Percentiles rank a stretch among this genome's conserved stretches.
Evolutionary conservation across 35 echinoderm and acorn worm species (phyloP).

Genomic region (Chiridota heheva): DNA sequence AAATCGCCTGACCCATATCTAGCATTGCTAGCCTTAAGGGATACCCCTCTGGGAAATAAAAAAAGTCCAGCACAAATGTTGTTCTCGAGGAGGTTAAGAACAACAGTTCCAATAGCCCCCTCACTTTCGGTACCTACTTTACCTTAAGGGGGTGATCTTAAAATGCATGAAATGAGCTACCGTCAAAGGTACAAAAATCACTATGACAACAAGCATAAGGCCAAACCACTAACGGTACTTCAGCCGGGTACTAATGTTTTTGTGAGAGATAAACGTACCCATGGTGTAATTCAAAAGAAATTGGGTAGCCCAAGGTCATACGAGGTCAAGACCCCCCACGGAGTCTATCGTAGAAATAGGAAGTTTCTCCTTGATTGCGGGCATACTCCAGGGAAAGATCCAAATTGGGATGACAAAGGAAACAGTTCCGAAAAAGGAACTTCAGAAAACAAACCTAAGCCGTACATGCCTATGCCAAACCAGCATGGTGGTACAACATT

Average conservation of each 20-base stretch:
- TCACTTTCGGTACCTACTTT: background rate
- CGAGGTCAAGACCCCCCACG: background rate
- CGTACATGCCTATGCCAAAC: too few species aligned
- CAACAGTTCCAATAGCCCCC: background rate
- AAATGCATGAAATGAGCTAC: too few species aligned
- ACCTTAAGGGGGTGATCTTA: too few species aligned
- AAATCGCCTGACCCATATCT: slow-evolving; percentile 7
- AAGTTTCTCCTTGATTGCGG: background rate
- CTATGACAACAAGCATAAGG: too few species aligned
- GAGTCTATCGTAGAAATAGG: slow-evolving; percentile 8
- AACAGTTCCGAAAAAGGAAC: too few species aligned
- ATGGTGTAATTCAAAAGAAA: background rate
- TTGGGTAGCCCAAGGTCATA: slow-evolving; percentile 2
- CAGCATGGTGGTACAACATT: too few species aligned
- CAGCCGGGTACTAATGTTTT: background rate
- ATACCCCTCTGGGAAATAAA: slow-evolving; percentile 20
- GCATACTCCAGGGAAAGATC: too few species aligned
- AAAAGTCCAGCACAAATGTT: slow-evolving; percentile 21
- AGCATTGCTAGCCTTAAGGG: slow-evolving; percentile 13
- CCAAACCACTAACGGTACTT: too few species aligned
- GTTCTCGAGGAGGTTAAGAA: slow-evolving; percentile 14
- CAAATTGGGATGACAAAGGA: too few species aligned
- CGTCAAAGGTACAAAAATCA: too few species aligned
- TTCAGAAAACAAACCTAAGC: too few species aligned
- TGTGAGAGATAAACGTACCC: background rate